A percentile compares a stretch with the other conserved stretches of the same genome.
These are phyloP conservation scores for Rhabditoides inermis DNA, from an alignment of 2,888 invertebrate species.

Conservation along the genomic window DNA sequence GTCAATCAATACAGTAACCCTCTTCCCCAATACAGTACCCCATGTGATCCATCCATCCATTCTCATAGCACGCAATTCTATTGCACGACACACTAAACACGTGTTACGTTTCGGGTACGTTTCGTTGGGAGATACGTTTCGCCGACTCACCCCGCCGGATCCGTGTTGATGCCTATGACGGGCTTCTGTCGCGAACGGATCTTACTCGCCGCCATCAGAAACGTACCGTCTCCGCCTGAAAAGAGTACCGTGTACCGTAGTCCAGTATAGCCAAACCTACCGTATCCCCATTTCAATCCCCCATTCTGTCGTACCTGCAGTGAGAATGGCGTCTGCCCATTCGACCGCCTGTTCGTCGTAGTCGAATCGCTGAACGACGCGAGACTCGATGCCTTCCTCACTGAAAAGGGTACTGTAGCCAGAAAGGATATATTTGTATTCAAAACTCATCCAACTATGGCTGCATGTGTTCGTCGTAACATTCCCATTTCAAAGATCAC, in stretches of 20 bases:
- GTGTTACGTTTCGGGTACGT: no score
- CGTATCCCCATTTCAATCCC: neutral
- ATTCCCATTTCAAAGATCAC: no score
- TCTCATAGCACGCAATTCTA: no score
- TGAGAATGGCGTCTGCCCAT: slow-evolving; percentile 72
- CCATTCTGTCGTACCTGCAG: slow-evolving; percentile 44
- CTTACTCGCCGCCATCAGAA: slow-evolving; percentile 80
- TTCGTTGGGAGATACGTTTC: no score
- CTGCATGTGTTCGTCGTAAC: no score
- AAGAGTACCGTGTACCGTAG: neutral
- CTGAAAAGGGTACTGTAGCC: slow-evolving; percentile 14
- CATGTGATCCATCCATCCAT: no score
- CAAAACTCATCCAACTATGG: no score
- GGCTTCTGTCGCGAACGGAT: slow-evolving; percentile 71
- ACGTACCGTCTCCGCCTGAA: slow-evolving; percentile 89
- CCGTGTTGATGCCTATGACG: slow-evolving; percentile 93
- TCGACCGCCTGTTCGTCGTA: slow-evolving; percentile 67
- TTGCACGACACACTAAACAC: no score
- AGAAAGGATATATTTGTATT: no score
- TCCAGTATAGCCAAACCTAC: neutral
- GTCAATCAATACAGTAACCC: neutral
- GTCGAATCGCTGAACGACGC: slow-evolving; percentile 57
- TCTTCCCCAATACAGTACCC: neutral
- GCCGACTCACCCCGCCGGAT: slow-evolving; percentile 64
- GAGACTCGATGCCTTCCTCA: slow-evolving; percentile 59